Evolutionary conservation across 2,888 invertebrate genomes (phyloP), one percentile per base, ranked within the genome.

Genomic region (Diplazon laetatorius): DNA sequence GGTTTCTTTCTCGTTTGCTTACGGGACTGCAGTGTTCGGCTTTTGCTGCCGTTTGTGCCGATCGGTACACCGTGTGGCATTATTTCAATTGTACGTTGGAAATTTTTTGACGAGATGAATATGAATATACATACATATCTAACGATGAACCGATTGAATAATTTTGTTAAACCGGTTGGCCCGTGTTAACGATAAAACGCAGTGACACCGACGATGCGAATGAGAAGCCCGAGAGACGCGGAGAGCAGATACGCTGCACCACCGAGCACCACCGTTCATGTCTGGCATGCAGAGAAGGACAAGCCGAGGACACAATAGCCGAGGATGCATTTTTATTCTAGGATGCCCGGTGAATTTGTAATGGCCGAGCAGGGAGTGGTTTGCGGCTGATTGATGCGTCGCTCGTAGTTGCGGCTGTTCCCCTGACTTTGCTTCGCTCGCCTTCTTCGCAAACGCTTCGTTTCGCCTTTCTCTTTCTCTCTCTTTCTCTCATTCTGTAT

Each of bases 321-420:
- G 82, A 84, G 86, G 86, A 82, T 85, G 87, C 86, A 87, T 86
- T 87, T 86, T 87, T 85, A 85, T 87, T 83, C 82, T 78, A 83
- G 79, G 76, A 83, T 84, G 84, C 78, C 74, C 62, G 63, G 77
- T 83, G 86, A 85, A 86, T 86, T 82, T 82, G 80, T 86, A 86
- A 86, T 86, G 82, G 81, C 76, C 52, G 22, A 48, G 65, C 80
- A 84, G 85, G 85, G 85, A 85, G 85, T 85, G 85, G 85, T n/a
- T 83, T 81, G 50, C 3, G 66, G 22, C 66, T 39, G 66, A 66
- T 50, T 42, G 74, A 39, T 42, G 66, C 50, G 68, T 20, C 35
- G 60, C n/a, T 46, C 46, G 46, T 14, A n/a, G 44, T 6, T 44
- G 14, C 22, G 35, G 48, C 37, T 35, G 71, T 20, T 25, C 14